Evolutionary conservation across 2,888 invertebrate species (phyloP).

Genomic region (Monopis laevigella): DNA sequence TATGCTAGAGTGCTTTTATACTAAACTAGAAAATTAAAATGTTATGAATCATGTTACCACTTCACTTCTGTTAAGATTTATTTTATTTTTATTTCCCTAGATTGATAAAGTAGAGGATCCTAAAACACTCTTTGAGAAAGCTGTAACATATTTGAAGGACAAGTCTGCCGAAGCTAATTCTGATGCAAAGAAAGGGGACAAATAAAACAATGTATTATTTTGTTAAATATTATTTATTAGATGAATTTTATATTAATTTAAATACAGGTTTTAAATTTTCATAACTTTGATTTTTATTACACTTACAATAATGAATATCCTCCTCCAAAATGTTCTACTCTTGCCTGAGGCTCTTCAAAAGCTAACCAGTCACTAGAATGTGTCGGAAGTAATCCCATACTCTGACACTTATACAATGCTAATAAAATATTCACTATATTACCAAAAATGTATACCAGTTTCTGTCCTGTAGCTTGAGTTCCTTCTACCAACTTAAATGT

Average conservation of each 20-base stretch:
- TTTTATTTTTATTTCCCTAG: no score
- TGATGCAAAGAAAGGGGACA: constrained; percentile 38
- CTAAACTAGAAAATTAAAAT: no score
- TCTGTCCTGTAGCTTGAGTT: constrained; percentile 88
- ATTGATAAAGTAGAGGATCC: constrained; percentile 89
- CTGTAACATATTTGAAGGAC: constrained; percentile 75
- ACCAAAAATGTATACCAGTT: constrained; percentile 92
- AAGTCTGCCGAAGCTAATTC: constrained; percentile 66
- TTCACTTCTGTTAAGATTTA: no score
- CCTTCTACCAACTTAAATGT: constrained; percentile 96
- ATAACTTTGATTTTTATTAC: constrained; percentile 36
- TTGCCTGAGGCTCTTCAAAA: constrained; percentile 90
- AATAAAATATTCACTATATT: constrained; percentile 91
- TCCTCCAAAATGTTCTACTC: constrained; percentile 87
- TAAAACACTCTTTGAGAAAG: constrained; percentile 72
- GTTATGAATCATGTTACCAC: no score
- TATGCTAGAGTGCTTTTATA: no score
- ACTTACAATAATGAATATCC: constrained; percentile 72
- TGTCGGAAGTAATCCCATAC: constrained; percentile 96
- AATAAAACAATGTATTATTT: constrained; percentile 22
- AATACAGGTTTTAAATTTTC: constrained; percentile 24
- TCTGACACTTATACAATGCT: constrained; percentile 97
- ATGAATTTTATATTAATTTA: constrained; percentile 14
- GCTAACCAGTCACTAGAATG: constrained; percentile 99
- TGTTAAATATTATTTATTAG: constrained; percentile 10